These are phyloP conservation scores for Halisarca cf. caerulea DNA, from an alignment of 37 sponge, comb jelly and placozoan species.

Conservation along the genomic window DNA sequence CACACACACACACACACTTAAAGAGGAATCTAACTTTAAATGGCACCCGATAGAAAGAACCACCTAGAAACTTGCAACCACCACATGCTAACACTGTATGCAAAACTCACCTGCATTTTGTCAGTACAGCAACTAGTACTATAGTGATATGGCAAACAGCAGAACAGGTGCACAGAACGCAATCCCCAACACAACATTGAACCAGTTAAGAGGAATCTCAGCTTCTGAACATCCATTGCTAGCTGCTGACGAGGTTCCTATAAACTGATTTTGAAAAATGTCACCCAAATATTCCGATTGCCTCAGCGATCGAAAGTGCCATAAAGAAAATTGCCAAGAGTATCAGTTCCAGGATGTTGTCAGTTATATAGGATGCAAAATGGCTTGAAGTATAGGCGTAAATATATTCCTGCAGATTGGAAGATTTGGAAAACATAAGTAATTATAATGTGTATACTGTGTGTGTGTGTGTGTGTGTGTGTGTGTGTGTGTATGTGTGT, in stretches of 20 bases:
- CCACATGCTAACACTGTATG: too few species aligned
- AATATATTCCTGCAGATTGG: not conserved
- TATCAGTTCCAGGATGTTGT: not conserved
- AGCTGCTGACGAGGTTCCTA: not conserved
- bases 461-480: conserved; percentile 21
- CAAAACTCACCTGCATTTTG: too few species aligned
- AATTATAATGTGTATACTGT: not conserved
- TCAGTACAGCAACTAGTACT: too few species aligned
- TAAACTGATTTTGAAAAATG: not conserved
- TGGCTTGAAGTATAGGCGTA: not conserved
- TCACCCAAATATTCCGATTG: not conserved
- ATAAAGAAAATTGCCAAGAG: not conserved
- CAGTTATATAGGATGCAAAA: not conserved
- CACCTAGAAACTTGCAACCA: too few species aligned
- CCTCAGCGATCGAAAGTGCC: not conserved
- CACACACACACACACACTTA: conserved; percentile 2
- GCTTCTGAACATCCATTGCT: too few species aligned
- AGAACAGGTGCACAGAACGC: not conserved
- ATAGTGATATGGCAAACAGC: not conserved
- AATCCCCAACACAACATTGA: not conserved
- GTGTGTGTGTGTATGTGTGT: conserved; percentile 10
- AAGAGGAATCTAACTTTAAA: too few species aligned
- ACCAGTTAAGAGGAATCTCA: too few species aligned
- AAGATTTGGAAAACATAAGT: not conserved
- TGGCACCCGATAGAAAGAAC: too few species aligned